Percentiles rank a stretch among this genome's conserved stretches.
These are phyloP conservation scores for Heteropelma amictum DNA, from an alignment of 2,888 invertebrate genomes.

Conservation along the genomic window DNA sequence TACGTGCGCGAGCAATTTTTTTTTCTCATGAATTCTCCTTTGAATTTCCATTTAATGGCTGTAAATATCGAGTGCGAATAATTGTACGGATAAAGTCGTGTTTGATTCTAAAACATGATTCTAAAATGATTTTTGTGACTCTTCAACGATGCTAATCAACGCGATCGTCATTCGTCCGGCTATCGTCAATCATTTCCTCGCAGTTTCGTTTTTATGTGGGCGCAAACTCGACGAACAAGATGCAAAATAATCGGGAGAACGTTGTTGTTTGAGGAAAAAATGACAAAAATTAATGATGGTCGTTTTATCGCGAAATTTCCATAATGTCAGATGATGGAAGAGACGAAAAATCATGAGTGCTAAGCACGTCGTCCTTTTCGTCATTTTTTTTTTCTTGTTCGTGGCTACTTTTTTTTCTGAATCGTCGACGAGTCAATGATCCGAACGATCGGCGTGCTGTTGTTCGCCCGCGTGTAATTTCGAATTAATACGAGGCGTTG, in stretches of 20 bases:
- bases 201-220: neutral
- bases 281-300: slow-evolving; percentile 12
- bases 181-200: no score
- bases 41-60: no score
- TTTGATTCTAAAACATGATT: no score
- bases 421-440: slow-evolving; percentile 31
- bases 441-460: slow-evolving; percentile 20
- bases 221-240: neutral
- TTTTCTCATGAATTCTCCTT: no score
- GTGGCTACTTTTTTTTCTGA: neutral
- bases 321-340: slow-evolving; percentile 47
- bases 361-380: neutral
- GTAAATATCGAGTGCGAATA: no score
- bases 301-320: slow-evolving; percentile 32
- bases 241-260: slow-evolving; percentile 8
- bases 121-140: no score
- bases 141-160: no score
- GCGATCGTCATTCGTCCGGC: no score
- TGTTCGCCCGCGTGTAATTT: slow-evolving; percentile 51
- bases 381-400: no score
- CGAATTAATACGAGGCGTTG: slow-evolving; percentile 55
- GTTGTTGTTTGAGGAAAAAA: neutral
- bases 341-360: slow-evolving; percentile 28
- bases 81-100: no score
- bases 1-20: no score